A percentile compares a stretch with the other conserved stretches of the same genome.
These are phyloP conservation scores for Ceyx cyanopectus DNA, from an alignment of 2,113 vertebrate species.

Conservation along the genomic window DNA sequence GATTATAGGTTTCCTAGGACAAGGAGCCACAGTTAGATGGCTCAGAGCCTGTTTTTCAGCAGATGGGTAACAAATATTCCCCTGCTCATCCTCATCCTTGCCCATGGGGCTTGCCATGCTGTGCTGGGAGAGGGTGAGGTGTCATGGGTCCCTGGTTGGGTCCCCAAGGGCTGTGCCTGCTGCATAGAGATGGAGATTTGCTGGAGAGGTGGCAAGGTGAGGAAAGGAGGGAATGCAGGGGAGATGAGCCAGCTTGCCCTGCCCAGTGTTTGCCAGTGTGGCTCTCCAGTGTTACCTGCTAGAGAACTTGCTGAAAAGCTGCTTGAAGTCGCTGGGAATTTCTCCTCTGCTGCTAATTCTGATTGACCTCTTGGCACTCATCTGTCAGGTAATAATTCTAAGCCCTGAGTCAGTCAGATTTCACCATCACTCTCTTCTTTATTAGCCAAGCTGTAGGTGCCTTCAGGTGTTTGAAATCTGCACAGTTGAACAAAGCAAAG, in stretches of 20 bases:
- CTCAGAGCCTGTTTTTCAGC: neutral
- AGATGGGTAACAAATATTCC: neutral
- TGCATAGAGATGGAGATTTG: neutral
- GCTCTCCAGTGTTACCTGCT: neutral
- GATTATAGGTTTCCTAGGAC: neutral
- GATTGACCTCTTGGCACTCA: neutral
- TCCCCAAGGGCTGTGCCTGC: neutral
- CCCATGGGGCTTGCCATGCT: neutral
- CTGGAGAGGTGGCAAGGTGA: neutral
- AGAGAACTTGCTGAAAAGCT: neutral
- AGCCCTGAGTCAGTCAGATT: neutral
- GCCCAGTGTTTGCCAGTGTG: rapidly evolving
- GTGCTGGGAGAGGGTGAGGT: neutral
- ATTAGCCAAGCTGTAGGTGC: neutral
- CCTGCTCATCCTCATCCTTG: neutral
- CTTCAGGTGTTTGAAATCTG: neutral
- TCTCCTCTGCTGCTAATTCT: neutral
- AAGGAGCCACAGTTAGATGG: neutral
- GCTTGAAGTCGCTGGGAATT: rapidly evolving
- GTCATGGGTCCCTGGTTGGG: rapidly evolving
- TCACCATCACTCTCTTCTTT: neutral
- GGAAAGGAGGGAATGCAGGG: neutral
- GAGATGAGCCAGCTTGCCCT: neutral
- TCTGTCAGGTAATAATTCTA: neutral
- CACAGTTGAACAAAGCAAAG: neutral